These are phyloP conservation scores for Drosophila paracracens DNA, from an alignment of 2,888 invertebrate genomes.

Conservation along the genomic window DNA sequence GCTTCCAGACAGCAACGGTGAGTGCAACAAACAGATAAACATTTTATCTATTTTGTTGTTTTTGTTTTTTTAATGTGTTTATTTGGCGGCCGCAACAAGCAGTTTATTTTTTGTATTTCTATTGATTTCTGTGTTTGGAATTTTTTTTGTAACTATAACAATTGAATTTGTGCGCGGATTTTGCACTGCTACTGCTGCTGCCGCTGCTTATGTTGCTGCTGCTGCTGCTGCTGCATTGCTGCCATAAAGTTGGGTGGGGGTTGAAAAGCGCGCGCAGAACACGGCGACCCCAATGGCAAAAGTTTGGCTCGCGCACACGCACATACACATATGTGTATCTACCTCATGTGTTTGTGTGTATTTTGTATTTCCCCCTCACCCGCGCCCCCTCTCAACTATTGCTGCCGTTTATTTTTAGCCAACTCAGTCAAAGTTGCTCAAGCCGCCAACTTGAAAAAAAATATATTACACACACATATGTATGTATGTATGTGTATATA, in stretches of 20 bases:
- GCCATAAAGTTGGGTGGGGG: constrained; percentile 62
- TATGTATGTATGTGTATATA: constrained; percentile 7
- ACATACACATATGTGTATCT: constrained; percentile 29
- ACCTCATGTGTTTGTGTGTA: constrained; percentile 23
- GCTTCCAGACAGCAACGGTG: constrained; percentile 85
- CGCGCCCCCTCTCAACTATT: constrained; percentile 56
- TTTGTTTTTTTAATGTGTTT: constrained; percentile 3
- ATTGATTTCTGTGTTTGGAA: constrained; percentile 80
- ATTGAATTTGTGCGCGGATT: constrained; percentile 72
- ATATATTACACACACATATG: constrained; percentile 6
- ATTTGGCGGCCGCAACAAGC: constrained; percentile 44
- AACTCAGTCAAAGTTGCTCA: constrained; percentile 77
- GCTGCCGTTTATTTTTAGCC: constrained; percentile 77
- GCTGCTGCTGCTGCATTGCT: constrained; percentile 36
- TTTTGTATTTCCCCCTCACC: constrained; percentile 31
- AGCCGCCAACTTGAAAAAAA: constrained; percentile 74
- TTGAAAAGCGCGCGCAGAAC: constrained; percentile 77
- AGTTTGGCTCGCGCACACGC: constrained; percentile 59
- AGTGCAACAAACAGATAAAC: constrained; percentile 32
- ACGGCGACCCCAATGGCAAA: constrained; percentile 56
- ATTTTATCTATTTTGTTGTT: neutral
- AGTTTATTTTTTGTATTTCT: constrained; percentile 81
- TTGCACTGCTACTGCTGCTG: constrained; percentile 46
- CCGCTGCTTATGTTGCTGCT: constrained; percentile 22
- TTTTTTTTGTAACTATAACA: constrained; percentile 55